These are phyloP conservation scores for Enteromius mattozi DNA, from an alignment of 2,797 vertebrate species.

Conservation along the genomic window DNA sequence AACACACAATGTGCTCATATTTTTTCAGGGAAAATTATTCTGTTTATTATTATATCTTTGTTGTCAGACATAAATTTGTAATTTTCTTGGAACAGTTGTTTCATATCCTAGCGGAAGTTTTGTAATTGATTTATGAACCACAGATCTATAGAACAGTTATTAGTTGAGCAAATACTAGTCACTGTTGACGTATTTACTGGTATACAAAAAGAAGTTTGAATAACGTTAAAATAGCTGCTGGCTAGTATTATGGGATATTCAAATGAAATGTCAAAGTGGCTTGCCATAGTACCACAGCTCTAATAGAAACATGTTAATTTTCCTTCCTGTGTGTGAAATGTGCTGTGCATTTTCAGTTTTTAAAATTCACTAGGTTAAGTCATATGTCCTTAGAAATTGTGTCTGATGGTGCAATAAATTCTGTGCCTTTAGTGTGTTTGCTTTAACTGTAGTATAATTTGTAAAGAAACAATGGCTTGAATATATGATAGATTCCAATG, in stretches of 20 bases:
- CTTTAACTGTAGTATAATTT: neutral
- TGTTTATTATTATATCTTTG: too few relatives aligned
- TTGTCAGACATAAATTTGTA: too few relatives aligned
- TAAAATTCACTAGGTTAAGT: neutral
- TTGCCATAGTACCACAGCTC: conserved; percentile 20
- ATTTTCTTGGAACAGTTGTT: neutral
- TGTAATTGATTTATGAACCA: neutral
- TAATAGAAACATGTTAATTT: neutral
- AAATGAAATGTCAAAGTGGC: neutral
- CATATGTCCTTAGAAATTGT: neutral
- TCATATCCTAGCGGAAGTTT: neutral
- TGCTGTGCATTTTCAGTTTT: neutral
- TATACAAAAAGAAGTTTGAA: neutral
- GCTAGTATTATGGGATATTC: neutral
- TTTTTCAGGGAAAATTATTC: neutral
- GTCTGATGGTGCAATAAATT: neutral
- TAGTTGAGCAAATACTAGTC: neutral
- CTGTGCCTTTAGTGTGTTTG: neutral
- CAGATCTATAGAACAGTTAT: neutral
- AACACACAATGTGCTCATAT: neutral
- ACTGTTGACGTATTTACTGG: neutral
- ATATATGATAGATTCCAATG: conserved; percentile 9
- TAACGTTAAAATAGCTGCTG: neutral
- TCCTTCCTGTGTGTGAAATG: neutral
- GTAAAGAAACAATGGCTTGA: conserved; percentile 14